These are phyloP conservation scores for Elaphurus davidianus DNA, from an alignment of 2,113 vertebrate species.

Conservation along the genomic window DNA sequence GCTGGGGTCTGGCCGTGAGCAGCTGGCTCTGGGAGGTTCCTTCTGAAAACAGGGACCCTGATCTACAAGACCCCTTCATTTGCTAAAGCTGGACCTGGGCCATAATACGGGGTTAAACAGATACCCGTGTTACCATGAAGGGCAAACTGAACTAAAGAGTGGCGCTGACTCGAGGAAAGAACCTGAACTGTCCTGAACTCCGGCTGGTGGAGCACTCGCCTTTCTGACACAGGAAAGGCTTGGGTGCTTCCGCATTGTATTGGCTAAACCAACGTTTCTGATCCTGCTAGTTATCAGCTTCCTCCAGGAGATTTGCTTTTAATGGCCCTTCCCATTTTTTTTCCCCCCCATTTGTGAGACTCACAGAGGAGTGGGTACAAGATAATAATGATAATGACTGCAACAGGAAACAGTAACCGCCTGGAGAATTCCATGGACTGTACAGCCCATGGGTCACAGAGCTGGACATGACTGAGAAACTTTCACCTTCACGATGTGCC, in stretches of 20 bases:
- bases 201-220: not conserved
- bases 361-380: not conserved
- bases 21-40: not conserved
- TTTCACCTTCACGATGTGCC: not conserved
- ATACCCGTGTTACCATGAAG: fast-evolving
- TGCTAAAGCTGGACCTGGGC: not conserved
- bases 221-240: not conserved
- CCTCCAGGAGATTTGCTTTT: not conserved
- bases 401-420: not conserved
- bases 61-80: not conserved
- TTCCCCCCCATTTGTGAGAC: not conserved
- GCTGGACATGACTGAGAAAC: fast-evolving
- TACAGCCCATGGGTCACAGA: not conserved
- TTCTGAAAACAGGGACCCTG: not conserved
- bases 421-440: not conserved
- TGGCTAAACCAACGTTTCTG: not conserved
- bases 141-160: not conserved
- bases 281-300: not conserved
- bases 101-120: not conserved
- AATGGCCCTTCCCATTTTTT: fast-evolving
- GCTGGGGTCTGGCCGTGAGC: not conserved
- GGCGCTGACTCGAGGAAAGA: not conserved
- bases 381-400: not conserved
- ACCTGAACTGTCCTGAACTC: not conserved
- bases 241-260: not conserved